phyloP scores from a whole-genome alignment of 2,888 invertebrate genomes.

The Lordiphosa fenestrarum region DNA sequence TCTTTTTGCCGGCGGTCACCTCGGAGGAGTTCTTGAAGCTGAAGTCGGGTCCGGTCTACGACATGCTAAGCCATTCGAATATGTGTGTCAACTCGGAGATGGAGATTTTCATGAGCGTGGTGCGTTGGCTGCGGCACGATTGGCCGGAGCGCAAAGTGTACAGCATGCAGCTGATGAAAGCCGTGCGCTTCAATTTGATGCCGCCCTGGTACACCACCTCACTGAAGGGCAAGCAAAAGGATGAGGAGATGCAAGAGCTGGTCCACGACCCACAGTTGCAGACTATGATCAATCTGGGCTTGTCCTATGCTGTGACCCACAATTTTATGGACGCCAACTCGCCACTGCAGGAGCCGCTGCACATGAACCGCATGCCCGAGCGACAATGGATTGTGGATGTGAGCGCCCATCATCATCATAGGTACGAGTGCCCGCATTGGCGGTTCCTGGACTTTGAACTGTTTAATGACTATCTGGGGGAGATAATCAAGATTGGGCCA shows the following conservation, averaged over 20 bases:
- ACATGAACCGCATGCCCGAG: background rate
- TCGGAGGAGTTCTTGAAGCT: slow-evolving; percentile 86
- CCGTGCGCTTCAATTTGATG: slow-evolving; percentile 88
- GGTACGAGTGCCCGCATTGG: slow-evolving; percentile 31
- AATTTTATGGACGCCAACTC: slow-evolving; percentile 9
- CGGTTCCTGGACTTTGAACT: slow-evolving; percentile 32
- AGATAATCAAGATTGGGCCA: background rate
- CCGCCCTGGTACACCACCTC: slow-evolving; percentile 89
- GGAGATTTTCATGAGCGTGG: slow-evolving; percentile 86
- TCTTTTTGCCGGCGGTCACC: slow-evolving; percentile 87
- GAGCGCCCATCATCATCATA: slow-evolving; percentile 35
- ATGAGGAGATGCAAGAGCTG: slow-evolving; percentile 74
- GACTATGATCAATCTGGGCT: slow-evolving; percentile 14
- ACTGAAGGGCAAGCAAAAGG: slow-evolving; percentile 86
- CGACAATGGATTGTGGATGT: slow-evolving; percentile 39
- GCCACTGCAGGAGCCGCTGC: slow-evolving; percentile 6
- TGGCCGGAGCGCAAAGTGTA: slow-evolving; percentile 83
- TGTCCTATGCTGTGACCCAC: slow-evolving; percentile 23
- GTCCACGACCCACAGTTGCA: slow-evolving; percentile 11
- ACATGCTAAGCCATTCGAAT: slow-evolving; percentile 85
- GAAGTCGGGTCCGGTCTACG: slow-evolving; percentile 84
- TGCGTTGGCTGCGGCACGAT: slow-evolving; percentile 87
- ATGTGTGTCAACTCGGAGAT: slow-evolving; percentile 86
- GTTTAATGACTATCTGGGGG: slow-evolving; percentile 52
- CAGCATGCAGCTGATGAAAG: slow-evolving; percentile 84